Evolutionary conservation across 2,113 vertebrate species (phyloP).

Genomic region (Microcebus tavaratra): DNA sequence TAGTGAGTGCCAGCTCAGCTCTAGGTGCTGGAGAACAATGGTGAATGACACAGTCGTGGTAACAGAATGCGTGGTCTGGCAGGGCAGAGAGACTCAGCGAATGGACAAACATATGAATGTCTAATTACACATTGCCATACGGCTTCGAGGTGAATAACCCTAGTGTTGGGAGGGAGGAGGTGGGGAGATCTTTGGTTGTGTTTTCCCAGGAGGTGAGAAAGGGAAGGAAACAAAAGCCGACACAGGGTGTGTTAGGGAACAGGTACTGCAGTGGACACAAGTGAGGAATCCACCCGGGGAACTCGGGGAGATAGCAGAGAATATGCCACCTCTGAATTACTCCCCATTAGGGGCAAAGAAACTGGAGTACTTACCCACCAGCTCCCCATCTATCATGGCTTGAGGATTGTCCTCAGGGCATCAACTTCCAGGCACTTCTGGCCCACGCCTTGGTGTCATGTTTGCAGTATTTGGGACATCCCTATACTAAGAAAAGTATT

Average conservation of each 20-base stretch:
- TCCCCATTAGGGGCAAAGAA: background rate
- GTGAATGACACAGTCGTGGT: background rate
- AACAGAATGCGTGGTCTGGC: background rate
- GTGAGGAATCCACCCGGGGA: background rate
- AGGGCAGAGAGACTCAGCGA: background rate
- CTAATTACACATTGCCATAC: accelerated
- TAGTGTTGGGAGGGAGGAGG: accelerated
- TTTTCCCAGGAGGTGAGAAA: background rate
- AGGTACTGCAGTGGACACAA: background rate
- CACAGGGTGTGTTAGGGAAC: accelerated
- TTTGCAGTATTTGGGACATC: background rate
- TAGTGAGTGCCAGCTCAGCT: background rate
- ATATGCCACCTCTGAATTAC: no score
- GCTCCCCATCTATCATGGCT: background rate
- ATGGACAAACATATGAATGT: accelerated
- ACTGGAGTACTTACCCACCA: no score
- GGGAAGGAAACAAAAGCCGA: background rate
- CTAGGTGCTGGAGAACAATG: background rate
- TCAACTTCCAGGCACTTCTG: background rate
- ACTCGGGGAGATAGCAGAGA: background rate
- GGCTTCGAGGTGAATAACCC: background rate
- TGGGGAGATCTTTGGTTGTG: background rate
- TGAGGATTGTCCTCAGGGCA: background rate
- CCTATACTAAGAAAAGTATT: background rate
- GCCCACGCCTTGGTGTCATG: no score